Conservation (phyloP, 2,888 invertebrate genomes). For the Agriopis aurantiaria region DNA sequence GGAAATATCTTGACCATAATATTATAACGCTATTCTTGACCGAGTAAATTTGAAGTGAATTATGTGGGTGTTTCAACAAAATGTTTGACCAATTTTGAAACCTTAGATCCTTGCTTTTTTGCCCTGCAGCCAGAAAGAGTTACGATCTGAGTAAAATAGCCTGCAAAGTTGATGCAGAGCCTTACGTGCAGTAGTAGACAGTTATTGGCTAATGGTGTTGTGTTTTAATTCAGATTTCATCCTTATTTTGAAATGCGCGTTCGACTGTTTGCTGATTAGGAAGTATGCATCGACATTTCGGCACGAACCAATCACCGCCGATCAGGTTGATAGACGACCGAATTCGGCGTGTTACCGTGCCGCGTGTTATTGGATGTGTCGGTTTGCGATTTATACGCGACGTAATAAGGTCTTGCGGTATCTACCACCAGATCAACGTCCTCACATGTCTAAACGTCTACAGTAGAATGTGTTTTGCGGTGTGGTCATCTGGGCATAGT, state of each 20-base stretch:
- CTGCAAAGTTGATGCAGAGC: background rate
- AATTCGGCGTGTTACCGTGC: slow-evolving; percentile 78
- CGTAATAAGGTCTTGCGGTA: slow-evolving; percentile 75
- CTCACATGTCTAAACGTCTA: slow-evolving; percentile 42
- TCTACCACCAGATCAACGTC: slow-evolving; percentile 27
- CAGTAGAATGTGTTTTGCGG: slow-evolving; percentile 4
- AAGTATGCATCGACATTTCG: background rate
- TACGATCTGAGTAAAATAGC: background rate
- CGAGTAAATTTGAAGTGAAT: background rate
- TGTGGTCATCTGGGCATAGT: background rate
- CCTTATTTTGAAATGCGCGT: background rate
- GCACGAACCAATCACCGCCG: slow-evolving; percentile 33
- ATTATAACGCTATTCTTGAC: background rate
- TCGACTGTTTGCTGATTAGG: background rate
- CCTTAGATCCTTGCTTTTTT: background rate
- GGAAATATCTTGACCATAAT: slow-evolving; percentile 21
- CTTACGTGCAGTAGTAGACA: background rate
- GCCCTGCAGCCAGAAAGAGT: background rate
- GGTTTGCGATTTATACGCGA: slow-evolving; percentile 74
- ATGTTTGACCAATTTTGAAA: background rate
- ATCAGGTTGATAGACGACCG: slow-evolving; percentile 52
- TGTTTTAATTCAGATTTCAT: background rate
- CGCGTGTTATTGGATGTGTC: slow-evolving; percentile 67
- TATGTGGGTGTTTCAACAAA: background rate
- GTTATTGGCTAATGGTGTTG: background rate